phyloP scores from a whole-genome alignment of 2,797 vertebrate species.

The Loris lydekkerianus region DNA sequence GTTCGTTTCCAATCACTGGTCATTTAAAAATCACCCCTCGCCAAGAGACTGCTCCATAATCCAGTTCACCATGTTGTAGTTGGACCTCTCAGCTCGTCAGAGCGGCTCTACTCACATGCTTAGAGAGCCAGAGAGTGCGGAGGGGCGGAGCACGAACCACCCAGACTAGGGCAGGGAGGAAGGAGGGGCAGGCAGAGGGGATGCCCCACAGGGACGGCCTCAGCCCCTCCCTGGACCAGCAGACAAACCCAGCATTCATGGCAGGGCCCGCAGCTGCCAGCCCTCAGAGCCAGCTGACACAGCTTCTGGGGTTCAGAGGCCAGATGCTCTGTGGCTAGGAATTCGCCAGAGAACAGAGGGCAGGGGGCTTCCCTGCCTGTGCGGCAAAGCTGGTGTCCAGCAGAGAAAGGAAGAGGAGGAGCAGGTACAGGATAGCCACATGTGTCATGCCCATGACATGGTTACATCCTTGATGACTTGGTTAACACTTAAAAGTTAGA shows the following conservation, averaged over 20 bases:
- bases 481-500: background rate
- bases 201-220: background rate
- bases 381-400: background rate
- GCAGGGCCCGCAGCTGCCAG: background rate
- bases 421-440: background rate
- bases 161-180: background rate
- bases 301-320: background rate
- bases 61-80: background rate
- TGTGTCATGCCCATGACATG: rapidly evolving
- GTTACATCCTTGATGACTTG: background rate
- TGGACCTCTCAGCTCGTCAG: background rate
- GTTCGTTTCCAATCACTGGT: background rate
- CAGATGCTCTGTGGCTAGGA: slow-evolving; percentile 38
- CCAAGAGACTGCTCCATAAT: background rate
- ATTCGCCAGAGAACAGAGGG: background rate
- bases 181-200: background rate
- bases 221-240: background rate
- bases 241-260: background rate
- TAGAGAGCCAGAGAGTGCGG: background rate
- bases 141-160: background rate
- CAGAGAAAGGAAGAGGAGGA: background rate
- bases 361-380: background rate
- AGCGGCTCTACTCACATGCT: background rate
- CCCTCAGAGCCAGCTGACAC: background rate
- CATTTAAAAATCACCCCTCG: background rate